Conservation (phyloP, 2,797 vertebrate species). For the Darevskia mixta region DNA sequence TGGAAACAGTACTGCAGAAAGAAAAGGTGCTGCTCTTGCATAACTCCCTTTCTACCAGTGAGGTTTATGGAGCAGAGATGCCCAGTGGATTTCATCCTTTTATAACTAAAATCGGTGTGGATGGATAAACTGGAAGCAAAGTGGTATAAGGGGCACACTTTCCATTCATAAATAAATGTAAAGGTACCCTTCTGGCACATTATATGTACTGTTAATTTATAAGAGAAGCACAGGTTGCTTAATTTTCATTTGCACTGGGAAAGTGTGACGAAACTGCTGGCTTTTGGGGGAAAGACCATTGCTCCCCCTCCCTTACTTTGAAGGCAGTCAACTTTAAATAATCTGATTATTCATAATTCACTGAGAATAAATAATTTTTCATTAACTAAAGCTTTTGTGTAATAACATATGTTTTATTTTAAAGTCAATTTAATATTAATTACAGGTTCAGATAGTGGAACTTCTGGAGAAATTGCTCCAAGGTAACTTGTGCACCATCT, state of each 20-base stretch:
- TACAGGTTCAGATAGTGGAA: background rate
- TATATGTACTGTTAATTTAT: constrained; percentile 1
- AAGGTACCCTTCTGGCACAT: background rate
- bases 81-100: background rate
- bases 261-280: background rate
- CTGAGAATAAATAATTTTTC: background rate
- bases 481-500: background rate
- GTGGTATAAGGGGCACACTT: background rate
- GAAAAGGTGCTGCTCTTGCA: background rate
- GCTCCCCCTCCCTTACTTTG: background rate
- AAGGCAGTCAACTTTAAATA: background rate
- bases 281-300: background rate
- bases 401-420: background rate
- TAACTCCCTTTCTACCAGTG: background rate
- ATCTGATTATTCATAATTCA: background rate
- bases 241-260: background rate
- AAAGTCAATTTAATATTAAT: background rate
- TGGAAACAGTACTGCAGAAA: background rate
- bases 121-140: background rate
- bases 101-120: background rate
- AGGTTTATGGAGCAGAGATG: background rate
- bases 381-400: background rate
- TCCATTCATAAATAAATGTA: background rate
- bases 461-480: accelerated
- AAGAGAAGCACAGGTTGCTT: background rate